Evolutionary conservation across 2,888 invertebrate genomes (phyloP), one percentile per base, ranked within the genome.

Genomic region (Sisyra nigra): DNA sequence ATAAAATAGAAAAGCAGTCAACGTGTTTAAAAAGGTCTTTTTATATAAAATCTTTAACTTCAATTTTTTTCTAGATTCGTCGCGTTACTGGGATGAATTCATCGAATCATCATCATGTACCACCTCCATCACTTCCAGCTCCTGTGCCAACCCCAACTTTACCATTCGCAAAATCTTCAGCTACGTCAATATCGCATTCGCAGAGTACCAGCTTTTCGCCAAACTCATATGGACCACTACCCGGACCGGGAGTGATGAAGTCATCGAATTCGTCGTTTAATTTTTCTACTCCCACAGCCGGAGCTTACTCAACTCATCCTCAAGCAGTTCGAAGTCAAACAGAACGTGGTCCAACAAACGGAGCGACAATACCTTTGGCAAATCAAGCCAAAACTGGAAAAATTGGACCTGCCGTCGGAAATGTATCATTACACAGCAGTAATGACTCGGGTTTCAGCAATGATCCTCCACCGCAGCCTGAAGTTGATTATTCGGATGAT

Each of bases 361-460:
- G 7, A 15, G 19, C 19, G 11, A 13, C 17, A 19, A 48, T 52
- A 24, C 58, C 58, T 38, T 50, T 57, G 38, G 59, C 62, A 13
- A 60, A 58, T 19, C 64, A 63, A 50, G 49, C 50, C 34, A 52
- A 48, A 45, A 52, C 50, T 11, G 56, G 57, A 33, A 62, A 57
- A 52, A 61, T 57, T 42, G 62, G 58, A 53, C 62, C 60, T 45
- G 62, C 64, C 17, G 77, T 76, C 37, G 80, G 80, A 46, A 80
- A 79, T 57, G 75, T 78, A 2, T 87, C 86, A 33, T 72, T 89
- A 51, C 88, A 89, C 61, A 87, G 87, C 63, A 87, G 87, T 59
- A 89, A 89, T 62, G 89, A 89, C 63, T 88, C 87, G 52, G 89
- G 89, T 11, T 89, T 89, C 62, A 86, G 88, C 55, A 88, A 89